Base-by-base conservation (phyloP, 2,888 invertebrate species). In the Lasioglossum leucozonium region DNA sequence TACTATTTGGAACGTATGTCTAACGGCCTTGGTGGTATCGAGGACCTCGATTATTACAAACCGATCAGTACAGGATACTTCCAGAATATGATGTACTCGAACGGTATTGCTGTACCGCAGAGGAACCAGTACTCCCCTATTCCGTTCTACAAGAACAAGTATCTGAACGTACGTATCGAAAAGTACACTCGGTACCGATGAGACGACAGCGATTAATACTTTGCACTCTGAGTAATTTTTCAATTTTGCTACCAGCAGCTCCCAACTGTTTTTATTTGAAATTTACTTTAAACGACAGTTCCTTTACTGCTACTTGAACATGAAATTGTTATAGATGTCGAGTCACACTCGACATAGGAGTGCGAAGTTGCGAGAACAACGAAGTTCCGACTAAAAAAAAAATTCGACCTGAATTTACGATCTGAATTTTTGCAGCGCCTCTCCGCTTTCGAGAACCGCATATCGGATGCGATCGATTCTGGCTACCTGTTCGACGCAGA, bases 1-100 rank as follows among this genome's bases (percentile, higher is more conserved):
- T 97, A 97, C 95, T 96, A 96, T 93, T 95, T 97, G 93, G 97
- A 97, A 93, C 96, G 97, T 94, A 95, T 97, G 86, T 96, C 96
- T 73, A 96, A 97, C 89, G 96, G 96, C 44, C 93, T 97, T 81
- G 96, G 96, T 11, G 96, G 96, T 30, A 96, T 97, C 86, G 96
- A 96, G 26, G 96, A 96, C 79, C 95, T 97, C 90, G 95, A 96
- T 90, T 97, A 96, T 96, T 94, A 95, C 93, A 93, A 95, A 65
- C 93, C 95, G 78, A 92, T 96, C 82, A 93, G 95, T 80, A 95
- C 95, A 72, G 96, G 96, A n/a, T 97, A 96, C 91, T 96, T 96
- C 93, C 96, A 97, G 13, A 96, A 96, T 93, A 93, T 96, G 91
- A 96, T 96, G 84, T 96, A 96, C 92, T 96, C 96, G 92, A 97